A percentile compares a stretch with the other conserved stretches of the same genome.
Evolutionary conservation across 2,888 invertebrate genomes (phyloP).

Genomic region (Sphaerophoria rueppellii): DNA sequence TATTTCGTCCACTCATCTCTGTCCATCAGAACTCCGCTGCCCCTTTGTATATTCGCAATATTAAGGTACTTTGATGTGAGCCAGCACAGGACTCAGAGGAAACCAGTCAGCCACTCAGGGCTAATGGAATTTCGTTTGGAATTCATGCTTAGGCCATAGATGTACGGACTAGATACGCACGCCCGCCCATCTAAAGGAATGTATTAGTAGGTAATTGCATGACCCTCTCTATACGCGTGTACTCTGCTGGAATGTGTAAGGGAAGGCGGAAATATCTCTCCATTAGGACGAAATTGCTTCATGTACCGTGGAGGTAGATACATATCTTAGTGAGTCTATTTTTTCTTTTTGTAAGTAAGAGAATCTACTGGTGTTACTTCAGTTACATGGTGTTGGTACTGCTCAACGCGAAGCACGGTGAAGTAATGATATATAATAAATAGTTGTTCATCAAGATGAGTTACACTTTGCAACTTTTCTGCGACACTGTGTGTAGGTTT

Average conservation of each 20-base stretch:
- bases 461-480: constrained; percentile 64
- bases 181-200: constrained; percentile 68
- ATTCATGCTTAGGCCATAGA: constrained; percentile 71
- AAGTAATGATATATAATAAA: constrained; percentile 19
- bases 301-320: constrained; percentile 36
- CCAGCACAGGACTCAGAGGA: not conserved
- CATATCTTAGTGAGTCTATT: constrained; percentile 26
- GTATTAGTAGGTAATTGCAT: constrained; percentile 73
- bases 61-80: constrained; percentile 17
- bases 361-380: constrained; percentile 17
- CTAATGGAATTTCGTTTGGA: constrained; percentile 73
- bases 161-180: constrained; percentile 70
- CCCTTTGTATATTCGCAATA: constrained; percentile 4
- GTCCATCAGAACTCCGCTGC: not conserved
- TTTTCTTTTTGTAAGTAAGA: constrained; percentile 4
- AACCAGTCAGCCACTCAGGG: constrained; percentile 68
- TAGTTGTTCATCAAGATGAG: constrained; percentile 66
- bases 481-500: constrained; percentile 46
- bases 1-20: constrained; percentile 41
- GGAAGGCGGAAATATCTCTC: constrained; percentile 68
- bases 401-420: no score
- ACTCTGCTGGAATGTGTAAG: constrained; percentile 45
- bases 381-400: constrained; percentile 7
- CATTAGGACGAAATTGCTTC: constrained; percentile 72
- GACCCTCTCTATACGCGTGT: constrained; percentile 59